Evolutionary conservation across 2,888 invertebrate genomes (phyloP), one percentile per base, ranked within the genome.

Genomic region (Xanthorhoe spadicearia): DNA sequence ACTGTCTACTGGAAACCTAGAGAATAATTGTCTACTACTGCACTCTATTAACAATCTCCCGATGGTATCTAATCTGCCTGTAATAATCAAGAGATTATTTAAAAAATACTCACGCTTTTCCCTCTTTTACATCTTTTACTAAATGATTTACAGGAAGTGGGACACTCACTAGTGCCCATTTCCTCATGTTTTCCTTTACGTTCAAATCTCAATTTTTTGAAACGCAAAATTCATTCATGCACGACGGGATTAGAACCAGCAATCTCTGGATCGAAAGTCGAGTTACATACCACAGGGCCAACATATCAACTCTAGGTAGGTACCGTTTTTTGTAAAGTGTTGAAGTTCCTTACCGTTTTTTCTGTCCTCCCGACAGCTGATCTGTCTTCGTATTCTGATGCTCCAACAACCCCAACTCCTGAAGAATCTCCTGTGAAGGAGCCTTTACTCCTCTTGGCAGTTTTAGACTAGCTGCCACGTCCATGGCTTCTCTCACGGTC

Each of bases 381-480:
- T 94, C 94, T 0, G 95, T 95, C 72, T 94, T 90, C 0, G 96
- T 96, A 74, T 95, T 86, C 78, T 94, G 93, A 75, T 95, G 94
- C 71, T 95, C 95, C 56, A 92, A 83, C 28, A 96, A 86, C 0
- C 96, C 95, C 66, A 96, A 84, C 69, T 95, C 94, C 52, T 94
- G 94, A 49, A 96, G 85, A 59, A 96, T 96, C 72, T 89, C 88
- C 38, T 88, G 88, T 0, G 93, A 88, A 71, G 85, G 93, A 64
- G 81, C 89, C 74, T 88, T 94, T 46, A 79, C 86, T 72, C 89
- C 90, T 71, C 77, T 84, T 0, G 95, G 94, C n/a, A 97, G 88
- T 83, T 97, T 97, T 28, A 97, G 91, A 68, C 95, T 94, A 46
- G 96, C 96, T 0, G 97, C 96, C 59, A 97, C 95, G 86, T 95